Evolutionary conservation across 2,113 vertebrate genomes (phyloP).

Genomic region (Crotalus helleri): DNA sequence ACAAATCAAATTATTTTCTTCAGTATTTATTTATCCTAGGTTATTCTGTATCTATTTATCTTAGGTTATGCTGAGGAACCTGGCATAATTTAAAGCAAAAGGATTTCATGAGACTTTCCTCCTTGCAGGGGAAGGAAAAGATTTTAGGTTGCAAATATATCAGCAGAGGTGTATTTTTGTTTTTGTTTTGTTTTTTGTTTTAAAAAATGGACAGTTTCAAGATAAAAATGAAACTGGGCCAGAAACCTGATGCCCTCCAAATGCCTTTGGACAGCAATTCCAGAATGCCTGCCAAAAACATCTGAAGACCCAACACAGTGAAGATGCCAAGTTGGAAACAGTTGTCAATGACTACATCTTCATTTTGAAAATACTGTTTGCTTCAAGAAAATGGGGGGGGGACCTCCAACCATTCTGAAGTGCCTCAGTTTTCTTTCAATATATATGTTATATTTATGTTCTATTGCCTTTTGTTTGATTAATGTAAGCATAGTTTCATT

Average conservation of each 20-base stretch:
- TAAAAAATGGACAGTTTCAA: neutral
- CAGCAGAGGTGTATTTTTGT: neutral
- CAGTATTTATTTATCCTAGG: neutral
- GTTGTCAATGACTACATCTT: neutral
- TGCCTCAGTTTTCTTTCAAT: constrained; percentile 12
- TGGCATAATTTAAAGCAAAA: neutral
- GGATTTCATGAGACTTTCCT: neutral
- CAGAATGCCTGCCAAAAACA: neutral
- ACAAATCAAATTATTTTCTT: neutral
- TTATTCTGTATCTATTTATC: neutral
- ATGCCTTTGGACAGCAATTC: neutral
- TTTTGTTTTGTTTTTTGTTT: neutral
- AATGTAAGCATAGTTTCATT: constrained; percentile 44
- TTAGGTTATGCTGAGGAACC: neutral
- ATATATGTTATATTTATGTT: constrained; percentile 22
- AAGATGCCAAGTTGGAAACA: neutral
- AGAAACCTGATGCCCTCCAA: neutral
- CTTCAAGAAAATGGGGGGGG: neutral
- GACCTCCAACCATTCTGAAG: constrained; percentile 13
- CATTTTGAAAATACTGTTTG: neutral
- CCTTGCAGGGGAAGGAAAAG: neutral
- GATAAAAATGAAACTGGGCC: neutral
- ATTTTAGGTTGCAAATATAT: neutral
- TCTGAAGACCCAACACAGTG: neutral
- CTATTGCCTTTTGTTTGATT: constrained; percentile 39